Evolutionary conservation across 2,797 vertebrate genomes (phyloP).

Genomic region (Microchirus variegatus): DNA sequence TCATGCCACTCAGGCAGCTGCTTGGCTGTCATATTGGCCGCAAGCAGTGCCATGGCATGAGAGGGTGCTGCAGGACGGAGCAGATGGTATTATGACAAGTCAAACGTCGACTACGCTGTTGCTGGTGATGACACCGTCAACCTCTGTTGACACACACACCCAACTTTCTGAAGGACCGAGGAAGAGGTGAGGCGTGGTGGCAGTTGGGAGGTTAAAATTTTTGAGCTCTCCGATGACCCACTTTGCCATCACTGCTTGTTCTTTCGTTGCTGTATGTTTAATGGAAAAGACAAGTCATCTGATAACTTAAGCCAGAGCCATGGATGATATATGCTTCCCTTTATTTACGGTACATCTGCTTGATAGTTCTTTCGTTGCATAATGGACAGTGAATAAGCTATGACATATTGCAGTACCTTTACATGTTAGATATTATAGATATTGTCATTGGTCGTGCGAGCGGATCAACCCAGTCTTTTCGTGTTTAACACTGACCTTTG

Average conservation of each 20-base stretch:
- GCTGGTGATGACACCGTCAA: constrained; percentile 45
- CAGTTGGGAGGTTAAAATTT: constrained; percentile 16
- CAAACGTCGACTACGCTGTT: constrained; percentile 26
- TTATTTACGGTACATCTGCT: constrained; percentile 12
- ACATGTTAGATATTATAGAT: constrained; percentile 5
- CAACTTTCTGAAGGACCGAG: constrained; percentile 8
- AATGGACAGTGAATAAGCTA: not conserved
- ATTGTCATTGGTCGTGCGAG: constrained; percentile 16
- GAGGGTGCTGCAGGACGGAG: constrained; percentile 34
- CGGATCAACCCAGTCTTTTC: constrained; percentile 8
- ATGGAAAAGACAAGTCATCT: constrained; percentile 35
- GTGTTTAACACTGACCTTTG: constrained; percentile 37
- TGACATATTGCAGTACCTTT: constrained; percentile 8
- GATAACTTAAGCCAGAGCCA: constrained; percentile 4
- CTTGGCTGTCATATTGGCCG: constrained; percentile 16
- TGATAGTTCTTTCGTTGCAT: constrained; percentile 12
- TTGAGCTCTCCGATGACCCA: constrained; percentile 27
- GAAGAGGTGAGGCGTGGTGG: not conserved
- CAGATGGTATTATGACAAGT: constrained; percentile 61
- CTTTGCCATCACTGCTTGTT: constrained; percentile 25
- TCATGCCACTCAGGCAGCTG: constrained; percentile 18
- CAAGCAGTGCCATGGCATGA: constrained; percentile 27
- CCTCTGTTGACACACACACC: constrained; percentile 33
- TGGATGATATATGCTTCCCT: not conserved
- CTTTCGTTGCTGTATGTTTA: constrained; percentile 9